phyloP scores from a whole-genome alignment of 2,797 vertebrate species.

The Meda fulgida region DNA sequence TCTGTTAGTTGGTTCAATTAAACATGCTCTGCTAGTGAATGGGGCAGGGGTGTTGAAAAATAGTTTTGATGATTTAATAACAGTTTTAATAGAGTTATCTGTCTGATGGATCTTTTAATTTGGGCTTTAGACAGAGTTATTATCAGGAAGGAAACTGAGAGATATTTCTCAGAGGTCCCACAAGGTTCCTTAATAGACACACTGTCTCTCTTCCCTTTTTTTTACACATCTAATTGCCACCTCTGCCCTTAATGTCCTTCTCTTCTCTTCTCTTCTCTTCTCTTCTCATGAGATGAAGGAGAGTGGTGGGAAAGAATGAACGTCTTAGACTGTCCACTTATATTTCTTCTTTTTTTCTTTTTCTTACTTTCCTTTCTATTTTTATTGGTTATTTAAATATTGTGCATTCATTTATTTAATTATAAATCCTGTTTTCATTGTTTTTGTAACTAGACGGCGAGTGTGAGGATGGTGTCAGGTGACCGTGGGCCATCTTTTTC shows the following conservation, averaged over 20 bases:
- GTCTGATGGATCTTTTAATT: slow-evolving; percentile 56
- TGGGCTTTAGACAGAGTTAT: slow-evolving; percentile 56
- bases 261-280: not conserved
- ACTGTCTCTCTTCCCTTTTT: slow-evolving; percentile 10
- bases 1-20: slow-evolving; percentile 70
- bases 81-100: slow-evolving; percentile 69
- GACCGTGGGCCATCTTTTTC: too few species aligned
- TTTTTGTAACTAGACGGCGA: too few species aligned
- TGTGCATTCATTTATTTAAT: too few species aligned
- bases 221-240: slow-evolving; percentile 12
- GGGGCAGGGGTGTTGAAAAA: slow-evolving; percentile 53
- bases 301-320: too few species aligned
- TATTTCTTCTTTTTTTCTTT: too few species aligned
- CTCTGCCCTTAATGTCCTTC: not conserved
- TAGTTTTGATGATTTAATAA: slow-evolving; percentile 70
- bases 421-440: too few species aligned
- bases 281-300: too few species aligned
- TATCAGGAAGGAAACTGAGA: slow-evolving; percentile 52
- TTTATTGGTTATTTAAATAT: too few species aligned
- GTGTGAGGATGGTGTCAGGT: too few species aligned
- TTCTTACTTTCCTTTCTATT: too few species aligned
- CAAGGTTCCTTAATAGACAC: slow-evolving; percentile 54
- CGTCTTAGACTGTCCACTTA: too few species aligned
- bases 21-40: slow-evolving; percentile 62
- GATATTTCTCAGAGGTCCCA: slow-evolving; percentile 52